phyloP scores from a whole-genome alignment of 2,888 invertebrate species.

The Sicus ferrugineus region DNA sequence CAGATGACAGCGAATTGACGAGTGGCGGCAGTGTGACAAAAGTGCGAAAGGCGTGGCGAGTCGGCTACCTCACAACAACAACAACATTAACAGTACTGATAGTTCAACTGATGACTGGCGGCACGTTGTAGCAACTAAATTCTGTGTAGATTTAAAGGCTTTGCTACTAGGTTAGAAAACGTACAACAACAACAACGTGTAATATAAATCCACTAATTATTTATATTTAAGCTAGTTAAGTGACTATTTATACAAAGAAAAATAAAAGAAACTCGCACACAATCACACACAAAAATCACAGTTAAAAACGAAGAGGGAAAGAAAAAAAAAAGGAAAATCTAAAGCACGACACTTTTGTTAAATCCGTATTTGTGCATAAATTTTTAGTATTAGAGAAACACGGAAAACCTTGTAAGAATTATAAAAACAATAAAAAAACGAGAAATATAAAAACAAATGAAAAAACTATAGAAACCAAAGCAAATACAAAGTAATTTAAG shows the following conservation, averaged over 20 bases:
- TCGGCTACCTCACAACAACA: background rate
- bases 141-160: background rate
- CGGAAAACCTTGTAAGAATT: background rate
- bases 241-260: conserved; percentile 4
- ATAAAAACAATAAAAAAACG: conserved; percentile 37
- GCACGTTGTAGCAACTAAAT: conserved; percentile 20
- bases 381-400: conserved; percentile 39
- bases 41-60: conserved; percentile 6
- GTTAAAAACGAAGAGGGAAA: conserved; percentile 5
- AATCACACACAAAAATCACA: background rate
- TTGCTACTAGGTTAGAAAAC: background rate
- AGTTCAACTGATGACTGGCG: background rate
- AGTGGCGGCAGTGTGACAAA: conserved; percentile 8
- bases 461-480: conserved; percentile 23
- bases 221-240: conserved; percentile 26
- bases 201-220: conserved; percentile 28
- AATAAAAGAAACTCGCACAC: background rate
- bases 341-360: background rate
- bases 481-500: too few species aligned
- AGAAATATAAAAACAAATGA: conserved; percentile 26
- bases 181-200: conserved; percentile 9
- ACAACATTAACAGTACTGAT: conserved; percentile 9
- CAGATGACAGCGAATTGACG: conserved; percentile 55
- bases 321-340: conserved; percentile 3
- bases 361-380: conserved; percentile 25